Evolutionary conservation across 2,113 vertebrate genomes (phyloP).

Genomic region (Phylloscopus whistleri): DNA sequence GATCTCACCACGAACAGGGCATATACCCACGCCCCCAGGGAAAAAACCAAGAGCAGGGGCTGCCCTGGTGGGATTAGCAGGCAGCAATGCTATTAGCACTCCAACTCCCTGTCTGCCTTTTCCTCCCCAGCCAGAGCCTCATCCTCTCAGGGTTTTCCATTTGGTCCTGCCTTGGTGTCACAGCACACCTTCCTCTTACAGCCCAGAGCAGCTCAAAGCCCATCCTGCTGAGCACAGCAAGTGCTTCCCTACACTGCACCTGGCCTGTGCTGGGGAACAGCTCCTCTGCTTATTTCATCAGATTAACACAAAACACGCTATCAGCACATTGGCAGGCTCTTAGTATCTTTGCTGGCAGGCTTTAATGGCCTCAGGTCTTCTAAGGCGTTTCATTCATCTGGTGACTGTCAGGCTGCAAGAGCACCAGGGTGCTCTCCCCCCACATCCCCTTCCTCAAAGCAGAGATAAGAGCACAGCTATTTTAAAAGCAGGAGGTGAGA

Average conservation of each 20-base stretch:
- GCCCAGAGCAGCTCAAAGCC: not conserved
- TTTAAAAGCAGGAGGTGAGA: constrained; percentile 53
- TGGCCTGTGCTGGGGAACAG: not conserved
- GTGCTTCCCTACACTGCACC: fast-evolving
- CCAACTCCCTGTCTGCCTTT: not conserved
- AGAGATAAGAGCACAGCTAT: constrained; percentile 25
- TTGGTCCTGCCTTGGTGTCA: not conserved
- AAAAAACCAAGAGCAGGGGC: not conserved
- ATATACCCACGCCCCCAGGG: fast-evolving
- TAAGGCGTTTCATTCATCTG: not conserved
- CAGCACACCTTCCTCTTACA: not conserved
- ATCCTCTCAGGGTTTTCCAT: not conserved
- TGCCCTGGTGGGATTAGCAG: not conserved
- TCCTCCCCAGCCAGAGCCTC: not conserved
- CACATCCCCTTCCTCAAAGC: not conserved
- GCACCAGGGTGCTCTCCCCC: not conserved
- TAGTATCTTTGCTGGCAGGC: not conserved
- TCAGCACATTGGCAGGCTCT: not conserved
- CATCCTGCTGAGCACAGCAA: not conserved
- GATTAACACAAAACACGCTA: not conserved
- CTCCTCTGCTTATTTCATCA: not conserved
- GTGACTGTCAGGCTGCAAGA: not conserved
- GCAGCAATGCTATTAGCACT: not conserved
- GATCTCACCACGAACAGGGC: fast-evolving
- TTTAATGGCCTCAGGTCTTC: not conserved